Conservation (phyloP, 2,113 vertebrate species). For the Silurus glanis region DNA sequence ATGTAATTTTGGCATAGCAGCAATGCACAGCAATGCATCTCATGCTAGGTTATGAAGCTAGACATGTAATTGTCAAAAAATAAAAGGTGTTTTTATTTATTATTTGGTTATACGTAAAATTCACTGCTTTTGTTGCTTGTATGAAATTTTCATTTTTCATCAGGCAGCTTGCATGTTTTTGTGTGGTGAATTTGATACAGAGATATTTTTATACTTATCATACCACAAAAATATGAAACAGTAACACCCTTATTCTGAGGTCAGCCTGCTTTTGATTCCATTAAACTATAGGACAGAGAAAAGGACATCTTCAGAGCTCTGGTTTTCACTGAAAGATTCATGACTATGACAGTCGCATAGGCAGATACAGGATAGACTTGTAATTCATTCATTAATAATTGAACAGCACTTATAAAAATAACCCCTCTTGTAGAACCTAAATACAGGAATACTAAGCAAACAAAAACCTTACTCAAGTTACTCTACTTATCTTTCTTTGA, state of each 20-base stretch:
- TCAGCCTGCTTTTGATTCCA: background rate
- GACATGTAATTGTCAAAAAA: too few species aligned
- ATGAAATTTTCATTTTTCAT: too few species aligned
- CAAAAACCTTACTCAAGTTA: background rate
- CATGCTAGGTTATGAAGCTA: too few species aligned
- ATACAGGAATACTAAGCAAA: background rate
- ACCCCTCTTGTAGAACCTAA: background rate
- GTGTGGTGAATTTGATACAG: background rate
- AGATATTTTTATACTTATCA: background rate
- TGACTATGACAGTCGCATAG: background rate
- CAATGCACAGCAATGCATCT: too few species aligned
- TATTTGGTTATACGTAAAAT: too few species aligned
- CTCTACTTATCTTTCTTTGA: too few species aligned
- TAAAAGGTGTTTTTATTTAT: too few species aligned
- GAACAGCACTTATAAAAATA: background rate
- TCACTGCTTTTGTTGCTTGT: too few species aligned
- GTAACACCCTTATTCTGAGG: background rate
- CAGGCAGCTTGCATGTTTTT: too few species aligned
- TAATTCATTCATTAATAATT: conserved; percentile 8
- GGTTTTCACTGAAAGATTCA: background rate
- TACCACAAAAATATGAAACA: background rate
- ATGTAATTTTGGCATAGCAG: too few species aligned
- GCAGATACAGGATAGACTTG: background rate
- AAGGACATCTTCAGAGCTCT: background rate
- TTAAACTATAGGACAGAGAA: background rate